Evolutionary conservation across 2,113 vertebrate genomes (phyloP).

Genomic region (Anarhynchus alexandrinus): DNA sequence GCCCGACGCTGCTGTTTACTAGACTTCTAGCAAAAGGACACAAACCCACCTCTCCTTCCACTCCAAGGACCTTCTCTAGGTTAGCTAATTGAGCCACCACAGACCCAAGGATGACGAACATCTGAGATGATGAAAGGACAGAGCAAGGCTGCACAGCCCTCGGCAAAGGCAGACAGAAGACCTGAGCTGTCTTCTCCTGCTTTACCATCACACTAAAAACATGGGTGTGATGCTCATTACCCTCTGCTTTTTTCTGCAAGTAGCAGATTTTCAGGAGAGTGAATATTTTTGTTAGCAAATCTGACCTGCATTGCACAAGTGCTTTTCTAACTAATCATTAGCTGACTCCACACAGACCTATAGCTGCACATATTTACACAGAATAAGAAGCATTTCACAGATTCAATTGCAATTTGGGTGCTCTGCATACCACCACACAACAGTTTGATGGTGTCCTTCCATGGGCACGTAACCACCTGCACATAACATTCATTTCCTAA

Average conservation of each 20-base stretch:
- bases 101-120: neutral
- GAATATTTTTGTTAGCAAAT: neutral
- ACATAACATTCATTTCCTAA: neutral
- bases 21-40: neutral
- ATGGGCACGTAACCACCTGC: fast-evolving
- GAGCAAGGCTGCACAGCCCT: neutral
- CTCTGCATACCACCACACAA: neutral
- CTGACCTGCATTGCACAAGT: neutral
- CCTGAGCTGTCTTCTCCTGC: neutral
- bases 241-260: neutral
- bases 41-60: neutral
- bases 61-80: neutral
- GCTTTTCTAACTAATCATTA: neutral
- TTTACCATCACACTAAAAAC: neutral
- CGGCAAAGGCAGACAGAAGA: neutral
- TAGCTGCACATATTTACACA: neutral
- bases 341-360: neutral
- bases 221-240: too few species aligned
- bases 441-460: too few species aligned
- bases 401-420: neutral
- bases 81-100: neutral
- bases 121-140: neutral
- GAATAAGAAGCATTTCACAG: neutral
- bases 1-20: neutral
- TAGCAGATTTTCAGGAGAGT: neutral